Conservation (phyloP, 2,888 invertebrate species). For the Acanthosepion esculentum region DNA sequence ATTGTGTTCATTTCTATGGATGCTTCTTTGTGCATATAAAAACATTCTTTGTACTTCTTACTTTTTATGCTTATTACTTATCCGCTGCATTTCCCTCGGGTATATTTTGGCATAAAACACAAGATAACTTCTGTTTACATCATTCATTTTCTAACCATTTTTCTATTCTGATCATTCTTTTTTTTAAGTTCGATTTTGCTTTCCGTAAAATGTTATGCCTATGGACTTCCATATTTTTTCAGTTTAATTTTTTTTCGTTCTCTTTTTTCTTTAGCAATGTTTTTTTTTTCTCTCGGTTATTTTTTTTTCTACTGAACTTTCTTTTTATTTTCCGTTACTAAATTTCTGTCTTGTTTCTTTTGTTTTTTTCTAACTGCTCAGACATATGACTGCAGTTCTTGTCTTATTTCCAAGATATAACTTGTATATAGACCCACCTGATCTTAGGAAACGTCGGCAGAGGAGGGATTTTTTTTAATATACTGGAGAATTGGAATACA, state of each 20-base stretch:
- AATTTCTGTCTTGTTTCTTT: background rate
- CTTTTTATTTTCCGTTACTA: background rate
- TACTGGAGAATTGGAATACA: no score
- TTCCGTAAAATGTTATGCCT: background rate
- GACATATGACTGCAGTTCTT: no score
- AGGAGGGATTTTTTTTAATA: no score
- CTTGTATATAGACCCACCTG: no score
- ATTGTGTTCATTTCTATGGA: background rate
- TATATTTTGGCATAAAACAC: conserved; percentile 33
- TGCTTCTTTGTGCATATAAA: background rate
- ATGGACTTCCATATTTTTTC: background rate
- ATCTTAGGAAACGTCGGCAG: no score
- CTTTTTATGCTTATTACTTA: background rate
- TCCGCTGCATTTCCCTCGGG: background rate
- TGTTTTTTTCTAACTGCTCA: no score
- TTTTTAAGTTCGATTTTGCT: background rate
- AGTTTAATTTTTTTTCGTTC: background rate
- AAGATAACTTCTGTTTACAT: conserved; percentile 5
- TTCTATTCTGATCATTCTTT: background rate
- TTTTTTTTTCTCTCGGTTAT: no score
- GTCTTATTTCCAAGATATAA: no score
- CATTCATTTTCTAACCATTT: background rate
- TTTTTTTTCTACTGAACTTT: background rate
- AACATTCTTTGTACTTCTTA: background rate
- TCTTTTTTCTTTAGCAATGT: background rate